Base-by-base conservation (phyloP, 2,888 invertebrate species). In the Luperina nickerlii region DNA sequence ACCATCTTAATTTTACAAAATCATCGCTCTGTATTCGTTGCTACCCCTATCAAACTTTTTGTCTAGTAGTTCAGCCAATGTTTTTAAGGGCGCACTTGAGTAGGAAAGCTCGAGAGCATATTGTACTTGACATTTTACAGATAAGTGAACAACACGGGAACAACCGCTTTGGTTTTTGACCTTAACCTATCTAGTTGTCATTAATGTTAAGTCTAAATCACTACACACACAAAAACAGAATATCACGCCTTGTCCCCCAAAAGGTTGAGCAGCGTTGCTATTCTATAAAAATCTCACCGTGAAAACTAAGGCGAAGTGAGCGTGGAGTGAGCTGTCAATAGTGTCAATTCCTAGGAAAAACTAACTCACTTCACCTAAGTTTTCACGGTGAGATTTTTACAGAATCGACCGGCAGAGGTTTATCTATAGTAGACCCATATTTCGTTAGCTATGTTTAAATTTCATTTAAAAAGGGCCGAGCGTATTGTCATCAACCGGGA, bases 41-140 rank as follows among this genome's bases (percentile, higher is more conserved):
- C 32, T 54, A 72, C 54, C 73, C 72, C 54, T 72, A 48, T 81
- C 32, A 81, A 76, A 45, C 13, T 65, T 81, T 79, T 72, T 57
- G 18, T 72, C 38, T 65, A 45, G 24, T 15, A 24, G 38, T 63
- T 72, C 27, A 63, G 4, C 38, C 63, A 73, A 65, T 81, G 81
- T 57, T 65, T 78, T 51, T 73, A 57, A 27, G 63, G 38, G 45
- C 45, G 45, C n/a, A 73, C 54, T 79, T 79, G 73, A 81, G 73
- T 73, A 60, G 48, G 72, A 48, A 57, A 32, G n/a, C 68, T 78
- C 18, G 68, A 63, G 54, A 38, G 18, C 54, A 66, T 63, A 57
- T 65, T 65, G 15, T 60, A 45, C 72, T 82, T 82, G 63, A 69
- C 42, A 60, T 78, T 63, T 57, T 54, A 54, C 24, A 78, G 48